Base-by-base conservation (phyloP, 2,888 invertebrate species). In the Xestia sexstrigata region DNA sequence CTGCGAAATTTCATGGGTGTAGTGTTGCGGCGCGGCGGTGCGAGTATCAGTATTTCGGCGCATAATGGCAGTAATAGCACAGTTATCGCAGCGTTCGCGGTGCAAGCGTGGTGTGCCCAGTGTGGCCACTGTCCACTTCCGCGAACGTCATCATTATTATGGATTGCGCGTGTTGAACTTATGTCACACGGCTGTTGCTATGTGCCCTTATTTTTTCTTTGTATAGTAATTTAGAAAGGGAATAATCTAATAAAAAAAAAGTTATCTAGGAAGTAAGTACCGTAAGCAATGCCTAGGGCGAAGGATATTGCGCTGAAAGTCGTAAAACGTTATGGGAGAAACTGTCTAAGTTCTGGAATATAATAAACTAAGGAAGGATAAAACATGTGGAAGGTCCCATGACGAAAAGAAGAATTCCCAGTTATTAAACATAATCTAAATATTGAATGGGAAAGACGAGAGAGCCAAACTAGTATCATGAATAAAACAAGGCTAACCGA, bases 61-160 rank as follows among this genome's bases (percentile, higher is more conserved):
- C 63, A 71, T 77, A 78, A 85, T 9, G 42, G 42, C 42, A 42
- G 42, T 42, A 45, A 49, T 74, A 76, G 75, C 86, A 85, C 79
- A 82, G 83, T 81, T 87, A 80, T 69, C 76, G 76, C 71, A 69
- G 58, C 74, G 78, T 52, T 77, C 47, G 78, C 75, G 79, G 79
- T 83, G 63, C 63, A 62, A 45, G 66, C 58, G 79, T 42, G 71
- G 79, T 77, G 72, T 65, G 49, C 71, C 76, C 65, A 42, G 15
- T n/a, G 42, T n/a, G 74, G 68, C 80, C 78, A 79, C 89, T 89
- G 87, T 81, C 89, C 88, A 92, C 94, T 95, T 95, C 95, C 95
- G 93, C 90, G 89, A 92, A 91, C 92, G 90, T 91, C 90, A 91
- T 88, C 92, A 91, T 92, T 92, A 91, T 90, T 92, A 93, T 93